phyloP scores from a whole-genome alignment of 2,888 invertebrate genomes.

The Apamea monoglypha region DNA sequence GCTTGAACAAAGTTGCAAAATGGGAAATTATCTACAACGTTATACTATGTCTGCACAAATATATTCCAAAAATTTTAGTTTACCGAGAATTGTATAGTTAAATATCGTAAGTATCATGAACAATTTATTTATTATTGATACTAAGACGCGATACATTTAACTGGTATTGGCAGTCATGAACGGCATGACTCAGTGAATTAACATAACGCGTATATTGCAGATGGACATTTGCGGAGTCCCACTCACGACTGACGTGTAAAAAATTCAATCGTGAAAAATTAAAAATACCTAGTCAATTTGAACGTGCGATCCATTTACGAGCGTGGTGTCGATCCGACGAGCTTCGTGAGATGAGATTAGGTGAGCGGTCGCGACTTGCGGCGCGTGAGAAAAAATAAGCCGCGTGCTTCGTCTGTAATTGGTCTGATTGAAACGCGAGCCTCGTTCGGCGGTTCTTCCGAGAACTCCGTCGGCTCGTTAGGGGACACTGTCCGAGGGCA shows the following conservation, averaged over 20 bases:
- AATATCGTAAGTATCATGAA: slow-evolving; percentile 23
- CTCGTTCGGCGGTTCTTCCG: slow-evolving; percentile 83
- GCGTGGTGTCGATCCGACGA: slow-evolving; percentile 53
- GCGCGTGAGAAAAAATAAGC: slow-evolving; percentile 84
- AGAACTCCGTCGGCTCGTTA: slow-evolving; percentile 85
- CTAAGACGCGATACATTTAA: slow-evolving; percentile 45
- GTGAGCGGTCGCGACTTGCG: slow-evolving; percentile 58
- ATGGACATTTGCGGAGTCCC: slow-evolving; percentile 50
- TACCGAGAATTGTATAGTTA: slow-evolving; percentile 33
- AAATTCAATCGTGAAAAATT: slow-evolving; percentile 72
- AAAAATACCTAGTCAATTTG: slow-evolving; percentile 70
- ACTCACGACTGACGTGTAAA: slow-evolving; percentile 67
- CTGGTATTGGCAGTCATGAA: slow-evolving; percentile 44
- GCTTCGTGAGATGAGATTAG: slow-evolving; percentile 69
- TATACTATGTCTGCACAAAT: neutral
- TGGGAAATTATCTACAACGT: slow-evolving; percentile 11
- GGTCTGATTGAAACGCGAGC: slow-evolving; percentile 89
- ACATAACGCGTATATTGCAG: slow-evolving; percentile 59
- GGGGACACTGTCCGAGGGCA: slow-evolving; percentile 82
- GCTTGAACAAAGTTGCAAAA: slow-evolving; percentile 18
- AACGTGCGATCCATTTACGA: slow-evolving; percentile 73
- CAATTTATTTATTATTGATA: slow-evolving; percentile 32
- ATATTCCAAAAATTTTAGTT: neutral
- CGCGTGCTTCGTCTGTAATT: slow-evolving; percentile 85
- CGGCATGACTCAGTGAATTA: slow-evolving; percentile 62